These are phyloP conservation scores for Adelphocoris suturalis DNA, from an alignment of 2,888 invertebrate species.

Conservation along the genomic window DNA sequence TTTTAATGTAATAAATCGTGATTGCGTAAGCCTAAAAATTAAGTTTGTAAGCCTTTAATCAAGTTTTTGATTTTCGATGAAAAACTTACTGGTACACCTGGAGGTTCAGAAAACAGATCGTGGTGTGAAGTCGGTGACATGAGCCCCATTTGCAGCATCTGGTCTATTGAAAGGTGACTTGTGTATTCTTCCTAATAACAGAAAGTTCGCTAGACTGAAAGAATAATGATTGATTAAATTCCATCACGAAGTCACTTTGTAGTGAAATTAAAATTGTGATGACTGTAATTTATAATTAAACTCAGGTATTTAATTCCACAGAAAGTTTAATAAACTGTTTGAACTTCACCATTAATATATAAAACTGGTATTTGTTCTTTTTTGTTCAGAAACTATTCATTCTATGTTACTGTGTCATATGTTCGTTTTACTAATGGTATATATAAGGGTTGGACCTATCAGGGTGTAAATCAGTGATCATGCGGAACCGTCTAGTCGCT, in stretches of 20 bases:
- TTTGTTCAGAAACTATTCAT: too few relatives aligned
- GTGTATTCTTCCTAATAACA: not conserved
- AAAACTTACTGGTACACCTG: not conserved
- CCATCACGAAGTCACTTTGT: not conserved
- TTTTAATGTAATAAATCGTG: not conserved
- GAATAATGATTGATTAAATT: not conserved
- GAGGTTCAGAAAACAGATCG: not conserved
- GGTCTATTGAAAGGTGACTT: conserved; percentile 1
- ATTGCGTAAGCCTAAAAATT: not conserved
- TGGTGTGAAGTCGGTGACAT: not conserved
- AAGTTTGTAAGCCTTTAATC: not conserved
- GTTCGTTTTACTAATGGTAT: too few relatives aligned
- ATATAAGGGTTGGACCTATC: too few relatives aligned
- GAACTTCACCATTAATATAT: too few relatives aligned
- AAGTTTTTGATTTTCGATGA: not conserved
- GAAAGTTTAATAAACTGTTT: too few relatives aligned
- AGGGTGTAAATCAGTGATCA: too few relatives aligned
- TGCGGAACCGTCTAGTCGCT: too few relatives aligned
- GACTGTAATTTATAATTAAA: too few relatives aligned
- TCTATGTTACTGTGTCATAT: too few relatives aligned
- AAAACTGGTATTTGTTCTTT: too few relatives aligned
- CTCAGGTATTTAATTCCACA: too few relatives aligned
- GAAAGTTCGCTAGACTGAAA: not conserved
- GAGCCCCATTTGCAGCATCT: conserved; percentile 32
- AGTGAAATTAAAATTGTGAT: too few relatives aligned